Base-by-base conservation (phyloP, 2,113 vertebrate genomes). In the Numenius arquata region DNA sequence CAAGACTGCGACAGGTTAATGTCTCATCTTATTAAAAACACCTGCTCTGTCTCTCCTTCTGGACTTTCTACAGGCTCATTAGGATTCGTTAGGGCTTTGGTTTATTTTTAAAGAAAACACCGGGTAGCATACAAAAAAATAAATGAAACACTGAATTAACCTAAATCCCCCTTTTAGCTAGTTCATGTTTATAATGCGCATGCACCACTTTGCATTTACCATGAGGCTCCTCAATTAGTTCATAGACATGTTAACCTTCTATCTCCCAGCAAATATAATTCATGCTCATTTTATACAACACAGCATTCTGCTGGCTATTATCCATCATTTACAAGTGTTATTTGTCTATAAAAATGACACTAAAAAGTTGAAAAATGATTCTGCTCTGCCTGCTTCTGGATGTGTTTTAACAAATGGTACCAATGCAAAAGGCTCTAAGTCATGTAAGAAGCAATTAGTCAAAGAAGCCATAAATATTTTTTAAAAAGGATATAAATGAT, bases 261-360 rank as follows among this genome's bases (percentile, higher is more conserved):
- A 96, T 95, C 96, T 97, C 88, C 97, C 98, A 98, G 96, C 88
- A 98, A 98, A 97, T 96, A 97, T 98, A 98, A 98, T 96, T 98
- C 98, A 98, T 93, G 93, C 92, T 95, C 94, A 63, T 98, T 98
- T 98, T 96, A 98, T 97, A 97, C 96, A 94, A 96, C 74, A 36
- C 90, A 85, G 97, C 97, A 97, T 97, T 97, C 97, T 98, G 97
- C 91, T 96, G 92, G 92, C 97, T 98, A 98, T 98, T 98, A 98
- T 97, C 98, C 97, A 98, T 98, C 98, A 98, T 98, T 98, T 98
- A 98, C 96, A 97, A 98, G 97, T 98, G 97, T 97, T 98, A 98
- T 98, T 98, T 98, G 98, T 98, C 98, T 98, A 98, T 98, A 98
- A 98, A 98, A 98, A 96, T 98, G 98, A 98, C 98, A 98, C 98